phyloP scores from a whole-genome alignment of 2,888 invertebrate genomes.

The Gastracanthus pulcherrimus region DNA sequence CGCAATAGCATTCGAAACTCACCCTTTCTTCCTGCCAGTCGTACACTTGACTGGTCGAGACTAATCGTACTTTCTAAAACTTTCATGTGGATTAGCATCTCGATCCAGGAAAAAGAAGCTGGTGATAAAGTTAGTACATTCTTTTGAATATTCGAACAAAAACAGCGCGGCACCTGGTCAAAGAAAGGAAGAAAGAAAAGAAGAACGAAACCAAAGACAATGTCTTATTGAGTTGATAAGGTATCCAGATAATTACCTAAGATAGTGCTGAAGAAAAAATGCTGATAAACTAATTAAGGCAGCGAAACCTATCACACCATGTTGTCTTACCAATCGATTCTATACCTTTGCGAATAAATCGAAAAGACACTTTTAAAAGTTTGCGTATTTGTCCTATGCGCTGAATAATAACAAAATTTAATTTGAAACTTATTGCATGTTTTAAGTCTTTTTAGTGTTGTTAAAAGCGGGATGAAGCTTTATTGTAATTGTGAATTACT shows the following conservation, averaged over 20 bases:
- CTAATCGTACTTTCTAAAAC: constrained; percentile 69
- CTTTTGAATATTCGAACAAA: neutral
- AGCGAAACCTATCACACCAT: constrained; percentile 68
- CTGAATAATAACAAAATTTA: too few relatives aligned
- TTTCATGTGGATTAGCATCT: constrained; percentile 68
- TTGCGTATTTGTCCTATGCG: too few relatives aligned
- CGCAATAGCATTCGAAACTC: constrained; percentile 45
- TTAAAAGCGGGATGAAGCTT: too few relatives aligned
- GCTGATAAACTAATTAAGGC: constrained; percentile 64
- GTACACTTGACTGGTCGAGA: neutral
- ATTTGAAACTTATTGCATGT: too few relatives aligned
- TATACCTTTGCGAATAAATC: constrained; percentile 45
- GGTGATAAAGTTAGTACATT: constrained; percentile 37
- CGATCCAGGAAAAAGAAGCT: constrained; percentile 62
- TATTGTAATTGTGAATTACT: too few relatives aligned
- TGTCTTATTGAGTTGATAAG: constrained; percentile 59
- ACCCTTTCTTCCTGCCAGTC: constrained; percentile 23
- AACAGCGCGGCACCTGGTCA: neutral
- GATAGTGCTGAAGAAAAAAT: constrained; percentile 72
- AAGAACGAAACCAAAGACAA: constrained; percentile 51
- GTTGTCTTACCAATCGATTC: constrained; percentile 68
- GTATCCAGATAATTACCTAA: constrained; percentile 73
- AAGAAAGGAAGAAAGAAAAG: neutral
- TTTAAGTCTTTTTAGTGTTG: too few relatives aligned
- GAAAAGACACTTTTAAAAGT: constrained; percentile 31